phyloP scores from a whole-genome alignment of 2,797 vertebrate species.

The Salarias fasciatus region DNA sequence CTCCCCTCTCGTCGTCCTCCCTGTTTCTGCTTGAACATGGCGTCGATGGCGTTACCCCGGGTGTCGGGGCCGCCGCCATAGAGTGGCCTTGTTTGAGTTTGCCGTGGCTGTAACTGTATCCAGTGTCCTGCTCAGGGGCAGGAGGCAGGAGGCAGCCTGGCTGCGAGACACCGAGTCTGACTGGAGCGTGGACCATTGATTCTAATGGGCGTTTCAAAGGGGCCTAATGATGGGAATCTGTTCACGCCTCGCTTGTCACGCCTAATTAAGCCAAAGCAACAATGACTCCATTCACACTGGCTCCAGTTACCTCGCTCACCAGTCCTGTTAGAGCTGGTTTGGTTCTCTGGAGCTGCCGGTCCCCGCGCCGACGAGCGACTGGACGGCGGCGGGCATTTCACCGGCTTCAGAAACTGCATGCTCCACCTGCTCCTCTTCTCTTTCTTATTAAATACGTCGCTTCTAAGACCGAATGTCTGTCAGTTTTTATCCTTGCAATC shows the following conservation, averaged over 20 bases:
- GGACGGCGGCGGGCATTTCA: no score
- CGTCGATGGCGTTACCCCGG: slow-evolving; percentile 82
- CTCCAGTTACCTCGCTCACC: slow-evolving; percentile 79
- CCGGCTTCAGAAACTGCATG: no score
- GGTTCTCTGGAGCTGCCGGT: slow-evolving; percentile 55
- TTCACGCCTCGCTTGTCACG: slow-evolving; percentile 87
- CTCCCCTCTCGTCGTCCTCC: slow-evolving; percentile 53
- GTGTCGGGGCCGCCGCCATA: slow-evolving; percentile 80
- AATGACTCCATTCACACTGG: slow-evolving; percentile 88
- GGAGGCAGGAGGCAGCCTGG: slow-evolving; percentile 71
- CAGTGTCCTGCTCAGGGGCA: slow-evolving; percentile 69
- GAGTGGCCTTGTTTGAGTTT: slow-evolving; percentile 79
- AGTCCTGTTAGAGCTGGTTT: slow-evolving; percentile 53
- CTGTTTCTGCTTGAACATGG: slow-evolving; percentile 63
- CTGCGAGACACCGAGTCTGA: slow-evolving; percentile 86
- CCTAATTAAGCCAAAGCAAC: slow-evolving; percentile 87
- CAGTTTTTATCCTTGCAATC: no score
- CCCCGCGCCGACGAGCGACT: neutral
- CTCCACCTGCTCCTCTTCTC: no score
- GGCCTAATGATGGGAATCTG: slow-evolving; percentile 89
- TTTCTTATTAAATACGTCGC: no score
- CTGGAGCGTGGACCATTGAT: slow-evolving; percentile 85
- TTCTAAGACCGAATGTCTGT: no score
- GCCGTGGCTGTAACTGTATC: slow-evolving; percentile 80
- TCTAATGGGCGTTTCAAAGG: slow-evolving; percentile 87